Conservation (phyloP, 2,113 vertebrate species). For the Triplophysa tibetana region DNA sequence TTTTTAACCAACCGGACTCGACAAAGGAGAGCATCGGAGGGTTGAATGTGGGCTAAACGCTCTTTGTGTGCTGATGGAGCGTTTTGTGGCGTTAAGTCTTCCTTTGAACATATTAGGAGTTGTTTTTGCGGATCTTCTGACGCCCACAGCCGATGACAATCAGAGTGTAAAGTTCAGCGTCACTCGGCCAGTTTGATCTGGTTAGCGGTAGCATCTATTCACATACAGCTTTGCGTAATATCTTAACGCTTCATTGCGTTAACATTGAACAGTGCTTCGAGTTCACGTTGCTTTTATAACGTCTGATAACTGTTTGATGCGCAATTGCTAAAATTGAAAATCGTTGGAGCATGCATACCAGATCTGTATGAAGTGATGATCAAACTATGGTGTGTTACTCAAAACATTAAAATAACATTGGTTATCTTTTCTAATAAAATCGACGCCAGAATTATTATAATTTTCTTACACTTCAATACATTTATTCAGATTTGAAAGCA, state of each 20-base stretch:
- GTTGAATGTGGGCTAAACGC: constrained; percentile 73
- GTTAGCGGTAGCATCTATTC: constrained; percentile 69
- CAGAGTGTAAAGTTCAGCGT: constrained; percentile 84
- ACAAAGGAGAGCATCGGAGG: constrained; percentile 44
- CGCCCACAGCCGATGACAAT: constrained; percentile 69
- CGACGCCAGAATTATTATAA: no score
- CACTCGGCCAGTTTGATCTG: constrained; percentile 84
- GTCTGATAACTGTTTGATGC: neutral
- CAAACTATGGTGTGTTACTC: no score
- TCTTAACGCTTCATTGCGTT: neutral
- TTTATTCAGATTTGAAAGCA: no score
- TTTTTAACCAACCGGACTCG: neutral
- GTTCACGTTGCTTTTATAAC: neutral
- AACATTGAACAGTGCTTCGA: neutral
- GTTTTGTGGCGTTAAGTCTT: constrained; percentile 70
- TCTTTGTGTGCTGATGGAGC: constrained; percentile 66
- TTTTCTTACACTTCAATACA: no score
- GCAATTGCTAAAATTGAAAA: neutral
- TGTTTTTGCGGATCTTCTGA: constrained; percentile 78
- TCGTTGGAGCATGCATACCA: no score
- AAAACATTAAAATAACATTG: no score
- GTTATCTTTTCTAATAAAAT: no score
- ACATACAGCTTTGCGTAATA: neutral
- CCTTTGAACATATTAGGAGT: constrained; percentile 83
- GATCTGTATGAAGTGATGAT: no score